Percentiles rank a stretch among this genome's conserved stretches.
Conservation (phyloP, 92 coral and sea anemone species). For the Scolanthus callimorphus region DNA sequence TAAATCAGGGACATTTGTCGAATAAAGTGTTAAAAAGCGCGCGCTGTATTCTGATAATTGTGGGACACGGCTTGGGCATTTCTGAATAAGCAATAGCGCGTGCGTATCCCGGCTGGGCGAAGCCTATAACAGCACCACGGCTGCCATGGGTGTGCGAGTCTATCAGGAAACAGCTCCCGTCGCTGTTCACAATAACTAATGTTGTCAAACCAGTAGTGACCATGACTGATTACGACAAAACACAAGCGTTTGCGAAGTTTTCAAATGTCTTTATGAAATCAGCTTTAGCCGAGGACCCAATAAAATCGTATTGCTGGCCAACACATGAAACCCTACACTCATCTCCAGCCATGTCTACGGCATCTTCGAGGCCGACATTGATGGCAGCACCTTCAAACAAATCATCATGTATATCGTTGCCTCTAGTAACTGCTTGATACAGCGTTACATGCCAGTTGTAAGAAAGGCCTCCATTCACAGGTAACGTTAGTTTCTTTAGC, state of each 20-base stretch:
- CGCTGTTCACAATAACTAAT: conserved; percentile 1
- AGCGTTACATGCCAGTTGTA: conserved; percentile 21
- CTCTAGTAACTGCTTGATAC: conserved; percentile 27
- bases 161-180: background rate
- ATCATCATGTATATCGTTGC: conserved; percentile 48
- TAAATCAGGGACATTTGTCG: no score
- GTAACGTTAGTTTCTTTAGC: conserved; percentile 9
- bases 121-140: conserved; percentile 1
- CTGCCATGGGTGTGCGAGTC: background rate
- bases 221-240: background rate
- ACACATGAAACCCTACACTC: conserved; percentile 19
- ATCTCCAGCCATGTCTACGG: conserved; percentile 41
- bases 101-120: background rate
- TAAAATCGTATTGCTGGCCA: conserved; percentile 20
- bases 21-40: no score
- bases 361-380: conserved; percentile 33
- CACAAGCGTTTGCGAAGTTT: background rate
- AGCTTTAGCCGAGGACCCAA: conserved; percentile 1
- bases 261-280: background rate
- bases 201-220: background rate
- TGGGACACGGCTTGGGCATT: no score
- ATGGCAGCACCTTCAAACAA: conserved; percentile 29
- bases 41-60: no score
- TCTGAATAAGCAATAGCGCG: background rate
- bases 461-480: conserved; percentile 5